A percentile compares a stretch with the other conserved stretches of the same genome.
These are phyloP conservation scores for Phymastichus coffea DNA, from an alignment of 1,140 invertebrate genomes.

Conservation along the genomic window DNA sequence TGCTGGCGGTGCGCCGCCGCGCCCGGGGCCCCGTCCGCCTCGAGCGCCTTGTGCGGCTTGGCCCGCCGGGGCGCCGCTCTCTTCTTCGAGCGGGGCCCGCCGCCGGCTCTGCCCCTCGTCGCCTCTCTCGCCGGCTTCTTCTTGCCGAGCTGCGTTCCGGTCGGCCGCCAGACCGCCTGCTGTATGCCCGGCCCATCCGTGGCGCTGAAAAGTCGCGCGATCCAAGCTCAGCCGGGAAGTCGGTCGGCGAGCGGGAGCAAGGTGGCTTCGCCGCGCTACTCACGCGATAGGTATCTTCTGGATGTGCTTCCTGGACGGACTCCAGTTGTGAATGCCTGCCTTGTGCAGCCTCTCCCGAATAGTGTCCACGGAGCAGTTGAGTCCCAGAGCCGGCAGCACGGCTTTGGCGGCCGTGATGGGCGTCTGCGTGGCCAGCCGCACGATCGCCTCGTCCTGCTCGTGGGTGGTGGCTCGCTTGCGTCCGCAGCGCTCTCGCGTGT, in stretches of 20 bases:
- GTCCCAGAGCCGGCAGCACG: slow-evolving; percentile 50
- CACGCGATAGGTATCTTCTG: slow-evolving; percentile 52
- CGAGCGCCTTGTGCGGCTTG: slow-evolving; percentile 31
- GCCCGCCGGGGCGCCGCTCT: slow-evolving; percentile 32
- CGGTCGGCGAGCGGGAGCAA: no score
- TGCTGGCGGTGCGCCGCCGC: no score
- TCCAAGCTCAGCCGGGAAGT: no score
- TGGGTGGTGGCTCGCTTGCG: slow-evolving; percentile 53
- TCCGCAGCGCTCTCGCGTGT: slow-evolving; percentile 52
- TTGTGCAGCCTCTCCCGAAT: slow-evolving; percentile 53
- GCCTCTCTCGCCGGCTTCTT: slow-evolving; percentile 41
- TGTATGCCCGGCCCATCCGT: slow-evolving; percentile 46
- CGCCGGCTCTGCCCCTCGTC: slow-evolving; percentile 30
- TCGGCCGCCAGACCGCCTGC: slow-evolving; percentile 53
- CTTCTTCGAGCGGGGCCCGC: slow-evolving; percentile 30
- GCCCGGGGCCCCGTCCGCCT: slow-evolving; percentile 17
- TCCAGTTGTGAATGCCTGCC: slow-evolving; percentile 57
- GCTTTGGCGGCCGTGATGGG: slow-evolving; percentile 54
- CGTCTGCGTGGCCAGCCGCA: slow-evolving; percentile 49
- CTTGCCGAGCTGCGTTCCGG: slow-evolving; percentile 52
- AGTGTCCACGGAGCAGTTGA: slow-evolving; percentile 53
- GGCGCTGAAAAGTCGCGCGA: slow-evolving; percentile 31
- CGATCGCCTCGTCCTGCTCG: slow-evolving; percentile 53
- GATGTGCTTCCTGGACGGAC: slow-evolving; percentile 53
- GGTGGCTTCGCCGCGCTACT: no score